A percentile compares a stretch with the other conserved stretches of the same genome.
Conservation (phyloP, 2,888 invertebrate species). For the Strigamia transsilvanica region DNA sequence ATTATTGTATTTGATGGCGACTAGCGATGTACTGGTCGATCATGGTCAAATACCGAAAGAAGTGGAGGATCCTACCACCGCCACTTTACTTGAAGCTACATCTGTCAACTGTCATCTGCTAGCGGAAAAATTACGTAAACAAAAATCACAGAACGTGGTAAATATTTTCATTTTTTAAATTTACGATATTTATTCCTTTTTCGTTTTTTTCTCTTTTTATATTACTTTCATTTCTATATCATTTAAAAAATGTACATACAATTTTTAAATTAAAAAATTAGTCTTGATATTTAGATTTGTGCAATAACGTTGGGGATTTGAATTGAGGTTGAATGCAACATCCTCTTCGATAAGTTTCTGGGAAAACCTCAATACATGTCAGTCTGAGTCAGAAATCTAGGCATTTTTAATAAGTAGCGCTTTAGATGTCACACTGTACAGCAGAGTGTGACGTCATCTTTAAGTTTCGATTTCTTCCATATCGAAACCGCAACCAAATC, state of each 20-base stretch:
- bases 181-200: neutral
- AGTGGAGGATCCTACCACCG: neutral
- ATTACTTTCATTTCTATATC: no score
- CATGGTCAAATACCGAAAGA: neutral
- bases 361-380: neutral
- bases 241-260: no score
- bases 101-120: constrained; percentile 2
- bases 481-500: neutral
- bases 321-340: neutral
- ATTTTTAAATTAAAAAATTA: neutral
- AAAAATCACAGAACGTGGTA: neutral
- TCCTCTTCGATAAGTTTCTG: neutral
- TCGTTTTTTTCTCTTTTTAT: no score
- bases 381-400: neutral
- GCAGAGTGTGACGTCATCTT: no score
- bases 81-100: neutral
- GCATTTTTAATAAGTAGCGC: neutral
- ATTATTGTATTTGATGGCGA: neutral
- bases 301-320: neutral
- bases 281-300: neutral
- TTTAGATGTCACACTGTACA: no score
- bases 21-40: neutral
- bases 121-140: neutral
- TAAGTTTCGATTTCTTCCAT: no score
- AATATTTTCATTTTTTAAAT: neutral